Percentiles rank a stretch among this genome's conserved stretches.
phyloP scores from a whole-genome alignment of 2,797 vertebrate genomes.

The Sebastes umbrosus region DNA sequence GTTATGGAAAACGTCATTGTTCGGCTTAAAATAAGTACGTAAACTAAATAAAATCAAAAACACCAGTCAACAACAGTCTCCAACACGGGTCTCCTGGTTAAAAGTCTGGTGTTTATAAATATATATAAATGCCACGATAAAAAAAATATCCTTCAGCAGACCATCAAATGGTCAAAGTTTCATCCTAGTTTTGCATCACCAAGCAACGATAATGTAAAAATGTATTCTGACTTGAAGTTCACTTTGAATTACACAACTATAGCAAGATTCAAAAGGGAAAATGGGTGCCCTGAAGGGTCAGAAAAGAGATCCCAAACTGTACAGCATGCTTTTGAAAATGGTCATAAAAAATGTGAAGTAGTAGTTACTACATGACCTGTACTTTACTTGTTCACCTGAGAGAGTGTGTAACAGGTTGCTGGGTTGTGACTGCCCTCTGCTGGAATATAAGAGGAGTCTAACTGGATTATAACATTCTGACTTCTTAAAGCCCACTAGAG shows the following conservation, averaged over 20 bases:
- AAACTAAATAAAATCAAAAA: no score
- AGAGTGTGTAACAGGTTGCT: not conserved
- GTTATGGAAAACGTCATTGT: no score
- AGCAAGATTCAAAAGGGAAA: not conserved
- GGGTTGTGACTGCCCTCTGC: not conserved
- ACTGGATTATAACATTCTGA: not conserved
- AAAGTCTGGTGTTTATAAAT: no score
- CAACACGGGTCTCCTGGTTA: no score
- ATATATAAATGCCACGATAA: no score
- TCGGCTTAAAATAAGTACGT: no score
- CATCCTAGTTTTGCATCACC: not conserved
- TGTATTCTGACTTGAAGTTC: not conserved
- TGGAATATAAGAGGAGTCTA: not conserved
- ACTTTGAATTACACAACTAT: not conserved
- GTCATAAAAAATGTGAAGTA: not conserved
- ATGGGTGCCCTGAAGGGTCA: no score
- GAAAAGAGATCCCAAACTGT: not conserved
- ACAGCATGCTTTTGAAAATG: not conserved
- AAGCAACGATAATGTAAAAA: not conserved
- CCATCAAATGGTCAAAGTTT: not conserved
- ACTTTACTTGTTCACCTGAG: not conserved
- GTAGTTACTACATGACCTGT: not conserved
- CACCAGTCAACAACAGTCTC: no score
- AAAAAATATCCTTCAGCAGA: not conserved
- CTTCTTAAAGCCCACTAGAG: not conserved